Conservation (phyloP, 2,888 invertebrate genomes). For the Baronia brevicornis region DNA sequence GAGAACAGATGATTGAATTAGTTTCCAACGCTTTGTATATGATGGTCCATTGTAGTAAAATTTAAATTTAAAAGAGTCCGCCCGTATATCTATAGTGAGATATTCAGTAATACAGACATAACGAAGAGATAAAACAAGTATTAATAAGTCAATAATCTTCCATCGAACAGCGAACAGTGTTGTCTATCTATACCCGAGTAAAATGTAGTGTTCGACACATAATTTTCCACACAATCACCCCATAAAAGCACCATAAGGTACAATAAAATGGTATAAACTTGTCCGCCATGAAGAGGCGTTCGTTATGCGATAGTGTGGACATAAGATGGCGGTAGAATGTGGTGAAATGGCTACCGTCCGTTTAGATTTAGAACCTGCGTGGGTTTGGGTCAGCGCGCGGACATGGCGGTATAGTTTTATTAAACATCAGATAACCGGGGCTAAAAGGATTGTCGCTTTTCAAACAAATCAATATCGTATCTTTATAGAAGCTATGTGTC, state of each 20-base stretch:
- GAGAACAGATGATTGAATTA: no score
- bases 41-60: no score
- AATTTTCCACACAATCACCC: slow-evolving; percentile 16
- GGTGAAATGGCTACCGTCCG: slow-evolving; percentile 33
- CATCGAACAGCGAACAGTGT: not conserved
- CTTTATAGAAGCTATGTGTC: no score
- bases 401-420: slow-evolving; percentile 8
- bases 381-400: slow-evolving; percentile 33
- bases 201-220: slow-evolving; percentile 19
- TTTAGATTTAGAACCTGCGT: slow-evolving; percentile 30
- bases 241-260: slow-evolving; percentile 17
- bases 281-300: slow-evolving; percentile 20
- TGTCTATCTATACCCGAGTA: slow-evolving; percentile 11
- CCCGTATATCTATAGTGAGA: not conserved
- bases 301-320: slow-evolving; percentile 30
- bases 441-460: no score
- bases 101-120: not conserved
- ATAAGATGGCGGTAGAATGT: slow-evolving; percentile 41
- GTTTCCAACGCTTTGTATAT: no score
- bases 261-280: slow-evolving; percentile 24
- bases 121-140: slow-evolving; percentile 6
- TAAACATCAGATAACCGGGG: no score
- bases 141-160: slow-evolving; percentile 2
- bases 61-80: no score
- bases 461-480: no score